Percentiles rank a stretch among this genome's conserved stretches.
Evolutionary conservation across 2,113 vertebrate genomes (phyloP).

Genomic region (Rhynchomys soricoides): DNA sequence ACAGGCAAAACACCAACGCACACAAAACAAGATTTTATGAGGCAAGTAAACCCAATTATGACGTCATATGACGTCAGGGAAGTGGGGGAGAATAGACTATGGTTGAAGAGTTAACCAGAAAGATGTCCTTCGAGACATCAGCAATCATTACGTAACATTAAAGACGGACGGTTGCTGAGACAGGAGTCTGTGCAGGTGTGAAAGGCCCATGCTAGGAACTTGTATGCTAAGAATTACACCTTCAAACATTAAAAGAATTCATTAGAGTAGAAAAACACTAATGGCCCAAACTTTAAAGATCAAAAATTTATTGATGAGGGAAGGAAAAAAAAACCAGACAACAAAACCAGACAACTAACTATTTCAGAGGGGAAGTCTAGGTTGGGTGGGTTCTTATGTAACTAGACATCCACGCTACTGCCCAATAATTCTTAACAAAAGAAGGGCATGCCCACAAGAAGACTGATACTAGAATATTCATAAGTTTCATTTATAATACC

Average conservation of each 20-base stretch:
- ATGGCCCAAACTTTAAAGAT: constrained; percentile 8
- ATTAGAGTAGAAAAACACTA: constrained; percentile 2
- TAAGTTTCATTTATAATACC: not conserved
- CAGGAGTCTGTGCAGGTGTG: not conserved
- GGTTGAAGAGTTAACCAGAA: not conserved
- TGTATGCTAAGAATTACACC: not conserved
- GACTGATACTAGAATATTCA: not conserved
- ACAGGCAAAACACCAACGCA: not conserved
- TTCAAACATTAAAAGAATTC: constrained; percentile 15
- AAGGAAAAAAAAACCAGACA: not conserved
- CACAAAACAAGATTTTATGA: not conserved
- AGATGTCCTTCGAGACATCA: not conserved
- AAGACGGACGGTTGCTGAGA: not conserved
- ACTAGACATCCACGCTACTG: constrained; percentile 31
- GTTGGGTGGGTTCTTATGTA: not conserved
- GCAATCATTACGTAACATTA: not conserved
- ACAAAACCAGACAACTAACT: not conserved
- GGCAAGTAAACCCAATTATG: not conserved
- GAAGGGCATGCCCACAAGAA: constrained; percentile 9
- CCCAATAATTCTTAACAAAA: not conserved
- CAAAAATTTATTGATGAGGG: not conserved
- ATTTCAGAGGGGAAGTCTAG: constrained; percentile 3
- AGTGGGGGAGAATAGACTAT: not conserved
- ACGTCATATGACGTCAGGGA: not conserved
- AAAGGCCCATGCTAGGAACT: not conserved